These are phyloP conservation scores for Sarcophaga bullata DNA, from an alignment of 1,140 invertebrate genomes.

Conservation along the genomic window DNA sequence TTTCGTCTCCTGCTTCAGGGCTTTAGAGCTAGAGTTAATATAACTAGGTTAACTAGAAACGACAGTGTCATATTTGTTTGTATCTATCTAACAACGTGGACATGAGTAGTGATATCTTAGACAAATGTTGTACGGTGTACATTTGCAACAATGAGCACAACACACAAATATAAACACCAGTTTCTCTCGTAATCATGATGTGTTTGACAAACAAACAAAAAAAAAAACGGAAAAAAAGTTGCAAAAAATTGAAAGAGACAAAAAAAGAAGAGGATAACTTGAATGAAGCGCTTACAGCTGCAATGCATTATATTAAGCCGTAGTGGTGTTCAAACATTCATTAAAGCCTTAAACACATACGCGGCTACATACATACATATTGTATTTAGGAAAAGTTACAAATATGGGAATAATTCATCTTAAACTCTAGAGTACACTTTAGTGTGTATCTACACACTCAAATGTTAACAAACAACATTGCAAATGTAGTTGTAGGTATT, in stretches of 20 bases:
- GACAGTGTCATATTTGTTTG: too few species aligned
- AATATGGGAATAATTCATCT: not conserved
- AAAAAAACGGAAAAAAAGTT: not conserved
- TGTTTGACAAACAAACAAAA: slow-evolving; percentile 18
- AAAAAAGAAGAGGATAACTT: too few species aligned
- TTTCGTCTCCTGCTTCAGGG: too few species aligned
- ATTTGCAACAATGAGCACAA: not conserved
- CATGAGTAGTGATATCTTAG: too few species aligned
- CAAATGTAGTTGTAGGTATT: slow-evolving; percentile 11
- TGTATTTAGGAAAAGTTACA: not conserved
- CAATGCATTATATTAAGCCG: not conserved
- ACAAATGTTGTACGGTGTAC: not conserved
- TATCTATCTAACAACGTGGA: too few species aligned
- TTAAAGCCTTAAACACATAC: not conserved
- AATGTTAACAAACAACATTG: slow-evolving; percentile 22
- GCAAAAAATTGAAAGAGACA: too few species aligned
- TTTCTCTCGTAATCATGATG: not conserved
- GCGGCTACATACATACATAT: not conserved
- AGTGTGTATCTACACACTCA: not conserved
- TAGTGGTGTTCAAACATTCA: slow-evolving; percentile 9
- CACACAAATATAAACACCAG: not conserved
- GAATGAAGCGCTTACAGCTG: not conserved
- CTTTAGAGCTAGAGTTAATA: too few species aligned
- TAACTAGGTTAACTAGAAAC: too few species aligned
- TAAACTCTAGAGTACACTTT: not conserved